Evolutionary conservation across 2,113 vertebrate genomes (phyloP).

Genomic region (Sarotherodon lohbergeri): DNA sequence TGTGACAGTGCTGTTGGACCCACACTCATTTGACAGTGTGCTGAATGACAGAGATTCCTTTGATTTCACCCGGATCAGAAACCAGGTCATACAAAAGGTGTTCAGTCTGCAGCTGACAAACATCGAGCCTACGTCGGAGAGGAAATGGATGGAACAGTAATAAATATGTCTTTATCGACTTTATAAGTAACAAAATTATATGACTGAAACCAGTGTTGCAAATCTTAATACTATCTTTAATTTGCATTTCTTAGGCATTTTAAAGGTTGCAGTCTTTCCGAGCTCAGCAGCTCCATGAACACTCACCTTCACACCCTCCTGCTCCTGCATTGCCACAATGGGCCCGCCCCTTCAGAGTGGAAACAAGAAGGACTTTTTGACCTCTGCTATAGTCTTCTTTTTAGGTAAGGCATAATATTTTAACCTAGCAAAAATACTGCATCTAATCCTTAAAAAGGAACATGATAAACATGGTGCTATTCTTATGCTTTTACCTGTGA

Average conservation of each 20-base stretch:
- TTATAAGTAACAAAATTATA: background rate
- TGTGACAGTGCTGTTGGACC: constrained; percentile 82
- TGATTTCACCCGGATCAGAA: constrained; percentile 65
- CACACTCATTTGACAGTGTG: constrained; percentile 76
- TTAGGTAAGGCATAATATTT: constrained; percentile 68
- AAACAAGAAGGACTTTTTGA: constrained; percentile 73
- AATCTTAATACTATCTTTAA: background rate
- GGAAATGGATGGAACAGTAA: constrained; percentile 72
- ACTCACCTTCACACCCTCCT: constrained; percentile 66
- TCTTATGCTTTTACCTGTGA: background rate
- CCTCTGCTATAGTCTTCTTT: constrained; percentile 77
- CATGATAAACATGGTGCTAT: background rate
- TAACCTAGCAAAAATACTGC: background rate
- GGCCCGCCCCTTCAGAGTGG: constrained; percentile 56
- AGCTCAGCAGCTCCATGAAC: constrained; percentile 69
- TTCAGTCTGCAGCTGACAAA: constrained; percentile 74
- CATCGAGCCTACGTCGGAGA: constrained; percentile 60
- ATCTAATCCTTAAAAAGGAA: background rate
- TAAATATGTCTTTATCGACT: background rate
- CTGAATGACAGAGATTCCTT: constrained; percentile 68
- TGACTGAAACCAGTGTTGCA: background rate
- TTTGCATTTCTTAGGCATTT: constrained; percentile 71
- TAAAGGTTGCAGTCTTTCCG: constrained; percentile 61
- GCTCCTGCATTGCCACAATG: constrained; percentile 48
- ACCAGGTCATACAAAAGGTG: constrained; percentile 71